Evolutionary conservation across 2,888 invertebrate species (phyloP), one percentile per base, ranked within the genome.

Genomic region (Clistopyga incitator): DNA sequence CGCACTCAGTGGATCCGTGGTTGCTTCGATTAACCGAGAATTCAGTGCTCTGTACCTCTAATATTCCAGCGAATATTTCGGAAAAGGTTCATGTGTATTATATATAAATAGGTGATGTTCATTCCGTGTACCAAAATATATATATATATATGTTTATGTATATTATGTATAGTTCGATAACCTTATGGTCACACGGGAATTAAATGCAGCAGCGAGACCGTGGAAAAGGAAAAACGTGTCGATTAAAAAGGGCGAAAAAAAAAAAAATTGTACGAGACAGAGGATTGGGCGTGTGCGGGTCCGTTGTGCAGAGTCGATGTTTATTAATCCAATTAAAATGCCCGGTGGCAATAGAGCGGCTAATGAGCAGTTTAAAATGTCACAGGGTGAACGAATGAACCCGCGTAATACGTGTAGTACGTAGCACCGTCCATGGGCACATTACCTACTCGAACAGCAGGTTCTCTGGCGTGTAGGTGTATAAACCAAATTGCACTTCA

Each of bases 291-390:
- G 38, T 13, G 50, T 18, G 45, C 15, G 6, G 4, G 42, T n/a
- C 3, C 29, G 61, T 67, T 59, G 68, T 45, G 29, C 71, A 18
- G 45, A 74, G 38, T 23, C 50, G 71, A 71, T 75, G 65, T 84
- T 82, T 71, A 79, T 84, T 84, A 74, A 84, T 84, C 34, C 70
- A 74, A 84, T 80, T 77, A 78, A 82, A 82, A 85, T 78, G 71
- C 56, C 34, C 23, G 29, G 34, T 68, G 34, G 68, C 70, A 80
- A 83, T 83, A 50, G 77, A 65, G 68, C 71, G 77, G 74, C 74
- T 71, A 80, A 85, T 75, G 82, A 77, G 77, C 54, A 80, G 56
- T 83, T 83, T 74, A 20, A 83, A 80, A 80, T 79, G 52, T 79
- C 70, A 50, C 29, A 54, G 72, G 64, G 15, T 70, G 77, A 65